Evolutionary conservation across 1,140 invertebrate species (phyloP), one percentile per base, ranked within the genome.

Genomic region (Linepithema humile): DNA sequence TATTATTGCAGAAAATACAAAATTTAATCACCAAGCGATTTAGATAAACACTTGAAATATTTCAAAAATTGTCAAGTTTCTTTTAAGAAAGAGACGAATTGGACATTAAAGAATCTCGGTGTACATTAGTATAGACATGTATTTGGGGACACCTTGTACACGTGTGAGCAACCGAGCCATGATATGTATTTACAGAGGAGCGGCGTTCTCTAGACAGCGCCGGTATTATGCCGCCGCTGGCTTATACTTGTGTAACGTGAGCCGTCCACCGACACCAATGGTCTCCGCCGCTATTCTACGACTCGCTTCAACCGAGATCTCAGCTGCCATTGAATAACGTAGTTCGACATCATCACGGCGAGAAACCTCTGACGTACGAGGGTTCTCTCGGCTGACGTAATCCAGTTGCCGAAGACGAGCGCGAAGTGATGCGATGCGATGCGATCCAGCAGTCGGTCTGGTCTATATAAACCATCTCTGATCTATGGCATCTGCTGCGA

Each of bases 211-310:
- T 64, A 88, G 89, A 91, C 86, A 90, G 87, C 86, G 60, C 55
- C 80, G 80, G 84, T 85, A 91, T 92, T 92, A 87, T 92, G 72
- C 83, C 15, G 55, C 50, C 82, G 78, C 57, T 67, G 84, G 86
- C 84, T 90, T 88, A 88, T 90, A 92, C 88, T 91, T 90, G 88
- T 88, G 90, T 90, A 91, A 91, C 75, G 85, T 64, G 84, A 91
- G 87, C 86, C 85, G 82, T 82, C 64, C 48, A 20, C 84, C 87
- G 45, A 87, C 84, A 67, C 70, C 50, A 73, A 38, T 7, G 15
- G 35, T n/a, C 43, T 45, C 74, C 55, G 45, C 17, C 64, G 74
- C 45, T 77, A 74, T 88, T 88, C 82, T 84, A 40, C 35, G 35
- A 26, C 55, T 67, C 83, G 86, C 83, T 85, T 85, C 60, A 73